These are phyloP conservation scores for Cynoglossus semilaevis DNA, from an alignment of 2,113 vertebrate genomes.

Conservation along the genomic window DNA sequence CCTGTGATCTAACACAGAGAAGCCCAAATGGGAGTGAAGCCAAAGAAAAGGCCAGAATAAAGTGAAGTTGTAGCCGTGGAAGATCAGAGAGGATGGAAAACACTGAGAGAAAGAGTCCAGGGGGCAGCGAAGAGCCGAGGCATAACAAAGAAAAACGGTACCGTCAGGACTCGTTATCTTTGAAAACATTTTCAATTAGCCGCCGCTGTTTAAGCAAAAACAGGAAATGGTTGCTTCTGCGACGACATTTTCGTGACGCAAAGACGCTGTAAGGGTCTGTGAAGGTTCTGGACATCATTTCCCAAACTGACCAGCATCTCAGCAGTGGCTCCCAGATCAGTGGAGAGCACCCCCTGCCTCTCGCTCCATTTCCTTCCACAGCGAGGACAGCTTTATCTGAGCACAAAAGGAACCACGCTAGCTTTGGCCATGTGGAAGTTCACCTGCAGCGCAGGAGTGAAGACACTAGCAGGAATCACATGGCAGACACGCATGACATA, in stretches of 20 bases:
- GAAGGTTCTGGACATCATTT: not conserved
- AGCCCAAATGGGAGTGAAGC: conserved; percentile 2
- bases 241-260: too few relatives aligned
- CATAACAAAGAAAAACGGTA: conserved; percentile 26
- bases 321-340: not conserved
- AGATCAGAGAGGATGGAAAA: not conserved
- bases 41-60: not conserved
- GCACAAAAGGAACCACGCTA: conserved; percentile 12
- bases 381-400: conserved; percentile 9
- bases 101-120: not conserved
- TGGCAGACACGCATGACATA: not conserved
- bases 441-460: conserved; percentile 11
- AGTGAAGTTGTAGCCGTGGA: conserved; percentile 8
- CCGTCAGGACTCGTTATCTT: conserved; percentile 50
- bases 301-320: conserved; percentile 16
- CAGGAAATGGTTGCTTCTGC: conserved; percentile 4
- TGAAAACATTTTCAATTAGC: conserved; percentile 60
- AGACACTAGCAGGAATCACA: conserved; percentile 1
- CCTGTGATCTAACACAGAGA: conserved; percentile 22
- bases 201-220: conserved; percentile 35
- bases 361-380: conserved; percentile 23
- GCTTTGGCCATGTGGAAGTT: not conserved
- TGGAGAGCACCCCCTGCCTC: not conserved
- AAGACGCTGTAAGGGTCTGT: conserved; percentile 7
- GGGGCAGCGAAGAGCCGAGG: conserved; percentile 10